These are phyloP conservation scores for Acanthochromis polyacanthus DNA, from an alignment of 2,113 vertebrate genomes.

Conservation along the genomic window DNA sequence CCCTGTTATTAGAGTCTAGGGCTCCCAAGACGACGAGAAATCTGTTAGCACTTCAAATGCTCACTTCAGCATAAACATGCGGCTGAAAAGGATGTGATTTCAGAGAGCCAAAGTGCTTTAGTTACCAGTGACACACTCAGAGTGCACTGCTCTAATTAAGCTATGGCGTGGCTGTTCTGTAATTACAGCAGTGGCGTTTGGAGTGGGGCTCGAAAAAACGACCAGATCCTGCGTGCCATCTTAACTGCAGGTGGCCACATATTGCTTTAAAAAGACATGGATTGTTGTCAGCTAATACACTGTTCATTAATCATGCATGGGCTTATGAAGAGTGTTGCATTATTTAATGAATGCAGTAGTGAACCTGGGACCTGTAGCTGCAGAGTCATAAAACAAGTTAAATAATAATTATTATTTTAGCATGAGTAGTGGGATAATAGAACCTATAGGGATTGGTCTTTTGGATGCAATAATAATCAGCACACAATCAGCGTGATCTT, in stretches of 20 bases:
- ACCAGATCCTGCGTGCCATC: constrained; percentile 16
- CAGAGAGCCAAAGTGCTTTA: constrained; percentile 5
- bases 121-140: constrained; percentile 23
- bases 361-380: background rate
- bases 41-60: background rate
- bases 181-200: constrained; percentile 52
- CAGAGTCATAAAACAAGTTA: background rate
- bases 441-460: no score
- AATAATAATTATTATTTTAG: background rate
- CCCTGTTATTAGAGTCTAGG: constrained; percentile 36
- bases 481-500: background rate
- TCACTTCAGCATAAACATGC: constrained; percentile 31
- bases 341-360: constrained; percentile 38
- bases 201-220: constrained; percentile 14
- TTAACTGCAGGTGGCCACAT: constrained; percentile 60
- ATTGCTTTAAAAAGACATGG: constrained; percentile 48
- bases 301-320: constrained; percentile 45
- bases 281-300: constrained; percentile 42
- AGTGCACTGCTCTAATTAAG: constrained; percentile 55
- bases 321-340: constrained; percentile 28
- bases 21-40: constrained; percentile 13
- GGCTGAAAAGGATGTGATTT: constrained; percentile 28
- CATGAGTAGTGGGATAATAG: background rate
- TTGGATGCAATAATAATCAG: no score
- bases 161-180: constrained; percentile 14